Evolutionary conservation across 2,113 vertebrate species (phyloP), one percentile per base, ranked within the genome.

Genomic region (Odocoileus hemionus): DNA sequence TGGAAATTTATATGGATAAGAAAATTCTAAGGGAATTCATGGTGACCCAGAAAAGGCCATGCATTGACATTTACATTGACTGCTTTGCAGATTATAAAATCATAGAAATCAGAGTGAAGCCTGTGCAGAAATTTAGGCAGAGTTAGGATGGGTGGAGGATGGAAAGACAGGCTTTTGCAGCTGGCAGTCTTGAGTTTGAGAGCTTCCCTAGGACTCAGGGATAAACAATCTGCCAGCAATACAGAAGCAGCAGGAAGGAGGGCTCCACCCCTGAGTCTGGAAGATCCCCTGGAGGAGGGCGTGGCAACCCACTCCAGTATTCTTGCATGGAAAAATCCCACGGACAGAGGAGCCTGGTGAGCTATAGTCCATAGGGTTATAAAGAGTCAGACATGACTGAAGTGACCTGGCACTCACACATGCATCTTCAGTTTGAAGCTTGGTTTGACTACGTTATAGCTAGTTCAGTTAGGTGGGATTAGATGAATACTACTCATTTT

Each of bases 131-230:
- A 82, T 91, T 55, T 39, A 89, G n/a, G 61, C 17, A 79, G 30
- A 74, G n/a, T 47, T 0, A 43, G 16, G 2, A 7, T 8, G 6
- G 8, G 5, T 13, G 3, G 0, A 6, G 8, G 6, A 26, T 17
- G 57, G 15, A 45, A 39, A 67, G 15, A 10, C 36, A 67, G 7
- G 15, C 3, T 70, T 94, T 57, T 70, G 23, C 39, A 74, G 19
- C 10, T n/a, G 1, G 19, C 33, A 88, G 33, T 39, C 19, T 54
- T 43, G 19, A 33, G 10, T 33, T 92, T 61, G 39, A 74, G 92
- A 25, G 13, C 70, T 43, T 43, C 39, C 70, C 70, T 76, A 6
- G 70, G 23, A 14, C 23, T 43, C 70, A 76, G 39, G 7, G 12
- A 7, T 76, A 76, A 74, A 74, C 36, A 74, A 43, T 76, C 36